Base-by-base conservation (phyloP, 1,140 invertebrate genomes). In the Drosophila quadrilineata region DNA sequence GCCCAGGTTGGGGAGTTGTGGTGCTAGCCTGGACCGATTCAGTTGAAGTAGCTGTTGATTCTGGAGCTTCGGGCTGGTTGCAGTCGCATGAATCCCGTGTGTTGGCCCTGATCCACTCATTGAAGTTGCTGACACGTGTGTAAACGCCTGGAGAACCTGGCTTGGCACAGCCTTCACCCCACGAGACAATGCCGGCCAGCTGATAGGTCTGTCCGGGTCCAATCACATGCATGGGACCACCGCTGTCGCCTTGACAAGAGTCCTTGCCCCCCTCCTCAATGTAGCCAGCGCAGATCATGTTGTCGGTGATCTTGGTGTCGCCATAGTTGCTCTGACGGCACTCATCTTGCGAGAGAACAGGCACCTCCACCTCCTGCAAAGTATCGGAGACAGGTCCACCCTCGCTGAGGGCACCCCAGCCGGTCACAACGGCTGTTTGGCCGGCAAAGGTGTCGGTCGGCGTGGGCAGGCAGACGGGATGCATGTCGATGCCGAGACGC, bases 261-360 rank as follows among this genome's bases (percentile, higher is more conserved):
- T 95, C 95, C 69, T 94, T 95, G 46, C 91, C 91, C 14, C 96
- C 96, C 12, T 92, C 86, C 9, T 92, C 88, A 6, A 94, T 93
- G 71, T 92, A 94, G 3, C 96, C 96, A 5, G 96, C 96, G 84
- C 96, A 97, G 22, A 97, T 58, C 95, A 97, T 97, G 76, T 95
- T 96, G 9, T 95, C 94, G 0, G 95, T 96, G 56, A 97, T 96
- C 50, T 92, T 92, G 3, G 90, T 89, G 14, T 90, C 60, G 12
- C 93, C 93, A 84, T 96, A 96, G 29, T 91, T 93, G 3, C 92
- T 93, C 12, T 92, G 89, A 1, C 91, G 92, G 74, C 95, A 96
- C 14, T 94, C 93, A 2, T 87, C 79, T 67, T 95, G 95, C 0
- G 94, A 93, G 48, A 95, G 90, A 67, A 96, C 94, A 1, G 95